phyloP scores from a whole-genome alignment of 2,888 invertebrate genomes.

The Nemotelus nigrinus region DNA sequence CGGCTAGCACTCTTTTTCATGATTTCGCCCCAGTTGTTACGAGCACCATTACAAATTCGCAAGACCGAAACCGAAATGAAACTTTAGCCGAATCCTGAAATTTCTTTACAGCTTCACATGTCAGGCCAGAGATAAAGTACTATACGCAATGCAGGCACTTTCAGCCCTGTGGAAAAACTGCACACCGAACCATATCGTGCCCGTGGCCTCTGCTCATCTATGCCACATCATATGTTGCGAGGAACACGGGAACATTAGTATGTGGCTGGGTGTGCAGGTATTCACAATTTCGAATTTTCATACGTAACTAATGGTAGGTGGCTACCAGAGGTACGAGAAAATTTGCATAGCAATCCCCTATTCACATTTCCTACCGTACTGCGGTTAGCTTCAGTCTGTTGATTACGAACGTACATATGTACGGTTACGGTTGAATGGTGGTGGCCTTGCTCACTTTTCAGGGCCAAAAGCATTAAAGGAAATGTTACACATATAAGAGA shows the following conservation, averaged over 20 bases:
- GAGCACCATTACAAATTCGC: constrained; percentile 14
- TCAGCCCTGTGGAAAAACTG: constrained; percentile 10
- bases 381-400: constrained; percentile 28
- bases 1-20: no score
- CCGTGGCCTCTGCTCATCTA: not conserved
- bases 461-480: constrained; percentile 8
- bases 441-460: constrained; percentile 22
- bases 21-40: not conserved
- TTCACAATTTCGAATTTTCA: constrained; percentile 23
- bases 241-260: not conserved
- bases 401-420: constrained; percentile 2
- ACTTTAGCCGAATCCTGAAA: constrained; percentile 28
- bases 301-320: not conserved
- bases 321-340: constrained; percentile 24
- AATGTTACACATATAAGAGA: constrained; percentile 3
- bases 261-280: not conserved
- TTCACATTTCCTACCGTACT: constrained; percentile 27
- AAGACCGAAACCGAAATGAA: constrained; percentile 3
- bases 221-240: not conserved
- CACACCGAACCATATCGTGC: not conserved
- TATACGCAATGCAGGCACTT: constrained; percentile 39
- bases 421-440: not conserved
- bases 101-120: constrained; percentile 34
- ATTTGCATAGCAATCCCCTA: constrained; percentile 33
- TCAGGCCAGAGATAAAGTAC: constrained; percentile 37